These are phyloP conservation scores for Coregonus sp. DNA, from an alignment of 2,797 vertebrate species.

Conservation along the genomic window DNA sequence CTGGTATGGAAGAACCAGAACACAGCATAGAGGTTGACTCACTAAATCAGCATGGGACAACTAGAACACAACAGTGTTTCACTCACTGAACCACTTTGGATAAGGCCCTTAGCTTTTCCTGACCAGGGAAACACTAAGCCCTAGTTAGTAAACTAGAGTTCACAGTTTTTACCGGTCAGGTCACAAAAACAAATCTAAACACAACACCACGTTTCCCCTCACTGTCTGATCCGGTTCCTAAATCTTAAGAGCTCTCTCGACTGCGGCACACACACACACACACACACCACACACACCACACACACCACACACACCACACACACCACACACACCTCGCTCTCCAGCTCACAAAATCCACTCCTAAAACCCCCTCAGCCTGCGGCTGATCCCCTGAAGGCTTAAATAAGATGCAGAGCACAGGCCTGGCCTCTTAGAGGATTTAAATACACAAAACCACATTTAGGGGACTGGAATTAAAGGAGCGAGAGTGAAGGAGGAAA, in stretches of 20 bases:
- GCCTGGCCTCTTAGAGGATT: slow-evolving; percentile 30
- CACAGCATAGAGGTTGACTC: too few species aligned
- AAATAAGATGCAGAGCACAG: slow-evolving; percentile 19
- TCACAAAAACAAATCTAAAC: background rate
- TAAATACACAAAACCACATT: slow-evolving; percentile 34
- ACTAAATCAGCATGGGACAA: too few species aligned
- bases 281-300: too few species aligned
- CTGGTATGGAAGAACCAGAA: too few species aligned
- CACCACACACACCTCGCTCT: background rate
- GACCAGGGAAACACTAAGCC: background rate
- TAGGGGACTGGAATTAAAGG: slow-evolving; percentile 6
- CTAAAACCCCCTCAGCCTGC: background rate
- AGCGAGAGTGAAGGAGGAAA: background rate
- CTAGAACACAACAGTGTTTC: too few species aligned
- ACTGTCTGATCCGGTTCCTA: background rate
- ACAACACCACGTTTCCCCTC: background rate
- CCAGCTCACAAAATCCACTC: slow-evolving; percentile 18
- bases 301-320: too few species aligned
- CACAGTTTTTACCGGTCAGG: background rate
- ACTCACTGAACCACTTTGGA: background rate
- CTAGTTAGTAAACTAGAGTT: background rate
- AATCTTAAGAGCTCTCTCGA: slow-evolving; percentile 2
- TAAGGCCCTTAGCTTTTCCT: background rate
- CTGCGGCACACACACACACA: background rate
- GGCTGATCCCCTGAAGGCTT: slow-evolving; percentile 13